Conservation (phyloP, 2,113 vertebrate species). For the Xenopus borealis region DNA sequence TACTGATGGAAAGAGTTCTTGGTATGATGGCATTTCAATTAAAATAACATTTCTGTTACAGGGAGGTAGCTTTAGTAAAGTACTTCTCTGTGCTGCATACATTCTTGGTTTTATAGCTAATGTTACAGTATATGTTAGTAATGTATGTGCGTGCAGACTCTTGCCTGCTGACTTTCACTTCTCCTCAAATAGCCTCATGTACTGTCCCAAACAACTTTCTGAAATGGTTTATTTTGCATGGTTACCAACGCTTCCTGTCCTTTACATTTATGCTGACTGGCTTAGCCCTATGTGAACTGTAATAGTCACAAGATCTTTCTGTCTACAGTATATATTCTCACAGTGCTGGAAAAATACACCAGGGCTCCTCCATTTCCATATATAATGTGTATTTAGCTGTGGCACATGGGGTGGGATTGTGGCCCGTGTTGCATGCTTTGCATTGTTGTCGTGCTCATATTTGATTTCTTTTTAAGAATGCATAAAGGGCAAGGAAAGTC, state of each 20-base stretch:
- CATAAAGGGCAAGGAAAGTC: too few species aligned
- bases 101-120: slow-evolving; percentile 45
- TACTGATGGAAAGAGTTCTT: slow-evolving; percentile 42
- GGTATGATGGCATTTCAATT: slow-evolving; percentile 47
- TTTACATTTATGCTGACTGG: slow-evolving; percentile 46
- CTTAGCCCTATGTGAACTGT: slow-evolving; percentile 42
- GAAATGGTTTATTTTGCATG: slow-evolving; percentile 41
- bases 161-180: slow-evolving; percentile 45
- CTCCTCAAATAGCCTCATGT: slow-evolving; percentile 47
- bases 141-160: slow-evolving; percentile 46
- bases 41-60: slow-evolving; percentile 45
- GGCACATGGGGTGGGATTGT: background rate
- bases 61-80: slow-evolving; percentile 33
- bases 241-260: slow-evolving; percentile 41
- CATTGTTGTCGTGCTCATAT: too few species aligned
- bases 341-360: too few species aligned
- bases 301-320: slow-evolving; percentile 43
- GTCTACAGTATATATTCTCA: slow-evolving; percentile 15
- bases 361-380: background rate
- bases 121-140: slow-evolving; percentile 46
- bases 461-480: too few species aligned
- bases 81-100: slow-evolving; percentile 44
- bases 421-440: too few species aligned
- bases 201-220: slow-evolving; percentile 43
- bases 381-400: slow-evolving; percentile 8